A percentile compares a stretch with the other conserved stretches of the same genome.
Evolutionary conservation across 1,140 invertebrate genomes (phyloP).

Genomic region (Aradophagus sp.): DNA sequence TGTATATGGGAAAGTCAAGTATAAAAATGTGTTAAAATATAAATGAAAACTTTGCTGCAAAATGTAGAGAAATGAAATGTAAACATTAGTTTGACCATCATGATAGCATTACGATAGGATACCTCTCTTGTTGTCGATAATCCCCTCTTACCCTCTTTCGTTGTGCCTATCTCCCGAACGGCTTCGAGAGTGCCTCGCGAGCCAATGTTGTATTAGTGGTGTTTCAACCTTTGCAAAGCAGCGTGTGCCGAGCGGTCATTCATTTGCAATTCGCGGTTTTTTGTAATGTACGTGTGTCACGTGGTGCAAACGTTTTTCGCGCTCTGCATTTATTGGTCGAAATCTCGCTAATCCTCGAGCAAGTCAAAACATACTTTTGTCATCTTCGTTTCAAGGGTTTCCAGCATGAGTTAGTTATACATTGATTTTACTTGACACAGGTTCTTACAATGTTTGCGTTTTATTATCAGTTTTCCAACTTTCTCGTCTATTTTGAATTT

Average conservation of each 20-base stretch:
- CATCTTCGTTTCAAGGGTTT: slow-evolving; percentile 36
- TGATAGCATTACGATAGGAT: slow-evolving; percentile 25
- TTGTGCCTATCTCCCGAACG: slow-evolving; percentile 41
- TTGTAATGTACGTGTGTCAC: slow-evolving; percentile 30
- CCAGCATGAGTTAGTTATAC: slow-evolving; percentile 26
- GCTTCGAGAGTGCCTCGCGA: slow-evolving; percentile 28
- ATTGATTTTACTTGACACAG: slow-evolving; percentile 10
- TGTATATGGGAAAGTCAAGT: no score
- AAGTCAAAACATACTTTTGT: slow-evolving; percentile 16
- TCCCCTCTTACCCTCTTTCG: slow-evolving; percentile 51
- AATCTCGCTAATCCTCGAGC: slow-evolving; percentile 21
- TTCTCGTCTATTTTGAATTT: no score
- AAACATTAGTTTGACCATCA: slow-evolving; percentile 15
- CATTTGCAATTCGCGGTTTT: slow-evolving; percentile 24
- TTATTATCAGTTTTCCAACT: no score
- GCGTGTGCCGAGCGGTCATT: slow-evolving; percentile 12
- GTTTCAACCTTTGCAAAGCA: slow-evolving; percentile 45
- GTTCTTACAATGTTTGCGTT: no score
- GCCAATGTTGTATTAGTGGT: slow-evolving; percentile 49
- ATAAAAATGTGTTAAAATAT: no score
- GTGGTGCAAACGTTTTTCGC: slow-evolving; percentile 14
- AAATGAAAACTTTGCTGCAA: no score
- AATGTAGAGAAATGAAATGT: slow-evolving; percentile 3
- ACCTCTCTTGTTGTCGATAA: slow-evolving; percentile 43
- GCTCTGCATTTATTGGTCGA: slow-evolving; percentile 8